Evolutionary conservation across 1,140 invertebrate species (phyloP).

Genomic region (Bombus soroeensis): DNA sequence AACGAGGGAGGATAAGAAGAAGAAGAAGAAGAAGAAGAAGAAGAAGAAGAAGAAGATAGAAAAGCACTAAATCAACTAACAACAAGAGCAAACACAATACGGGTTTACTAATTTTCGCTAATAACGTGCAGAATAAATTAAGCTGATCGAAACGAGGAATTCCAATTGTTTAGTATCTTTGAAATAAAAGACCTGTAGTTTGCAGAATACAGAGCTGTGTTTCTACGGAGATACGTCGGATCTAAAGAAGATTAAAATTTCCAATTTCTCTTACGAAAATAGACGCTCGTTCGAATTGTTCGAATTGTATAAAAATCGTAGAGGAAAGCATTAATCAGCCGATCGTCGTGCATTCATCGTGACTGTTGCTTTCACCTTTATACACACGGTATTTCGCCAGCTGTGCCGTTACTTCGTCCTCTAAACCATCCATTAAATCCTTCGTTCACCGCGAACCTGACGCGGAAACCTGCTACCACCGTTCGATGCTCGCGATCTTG

Average conservation of each 20-base stretch:
- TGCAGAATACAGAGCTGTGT: too few relatives aligned
- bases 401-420: not conserved
- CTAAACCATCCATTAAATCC: not conserved
- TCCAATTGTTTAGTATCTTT: too few relatives aligned
- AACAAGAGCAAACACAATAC: too few relatives aligned
- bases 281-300: not conserved
- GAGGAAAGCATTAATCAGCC: not conserved
- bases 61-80: too few relatives aligned
- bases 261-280: not conserved
- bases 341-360: not conserved
- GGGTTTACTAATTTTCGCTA: too few relatives aligned
- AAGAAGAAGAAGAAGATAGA: too few relatives aligned
- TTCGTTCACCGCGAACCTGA: not conserved
- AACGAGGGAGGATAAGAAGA: too few relatives aligned
- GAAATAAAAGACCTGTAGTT: too few relatives aligned
- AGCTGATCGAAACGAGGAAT: too few relatives aligned
- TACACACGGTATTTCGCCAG: not conserved
- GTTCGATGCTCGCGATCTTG: not conserved
- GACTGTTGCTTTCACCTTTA: conserved; percentile 1
- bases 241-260: not conserved
- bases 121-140: too few relatives aligned
- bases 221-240: not conserved
- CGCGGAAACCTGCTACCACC: not conserved
- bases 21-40: too few relatives aligned
- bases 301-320: not conserved